Conservation (phyloP, 2,888 invertebrate species). For the Spicauda simplicius region DNA sequence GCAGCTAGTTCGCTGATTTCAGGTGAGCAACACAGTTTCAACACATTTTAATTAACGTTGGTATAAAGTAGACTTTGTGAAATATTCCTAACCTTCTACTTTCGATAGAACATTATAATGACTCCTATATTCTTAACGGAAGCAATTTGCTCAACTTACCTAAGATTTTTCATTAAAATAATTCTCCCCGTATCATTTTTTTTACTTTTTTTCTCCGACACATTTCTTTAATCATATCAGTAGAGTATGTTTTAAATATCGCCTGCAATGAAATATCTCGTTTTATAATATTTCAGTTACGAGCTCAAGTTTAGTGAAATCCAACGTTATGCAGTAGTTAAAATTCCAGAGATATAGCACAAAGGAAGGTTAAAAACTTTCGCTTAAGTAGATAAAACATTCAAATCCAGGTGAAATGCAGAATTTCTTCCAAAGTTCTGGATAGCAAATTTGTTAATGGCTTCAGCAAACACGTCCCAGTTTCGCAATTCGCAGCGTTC, state of each 20-base stretch:
- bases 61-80: too few relatives aligned
- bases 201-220: too few relatives aligned
- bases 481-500: slow-evolving; percentile 25
- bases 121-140: too few relatives aligned
- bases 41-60: too few relatives aligned
- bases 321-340: slow-evolving; percentile 23
- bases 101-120: too few relatives aligned
- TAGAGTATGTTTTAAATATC: slow-evolving; percentile 9
- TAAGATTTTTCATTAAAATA: too few relatives aligned
- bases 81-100: too few relatives aligned
- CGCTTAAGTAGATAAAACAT: slow-evolving; percentile 37
- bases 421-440: slow-evolving; percentile 36
- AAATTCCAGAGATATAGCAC: slow-evolving; percentile 30
- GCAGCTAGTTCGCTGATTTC: too few relatives aligned
- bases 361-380: slow-evolving; percentile 37
- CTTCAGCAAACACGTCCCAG: slow-evolving; percentile 34
- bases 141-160: too few relatives aligned
- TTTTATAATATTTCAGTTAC: slow-evolving; percentile 22
- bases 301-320: slow-evolving; percentile 6
- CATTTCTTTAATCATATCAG: too few relatives aligned
- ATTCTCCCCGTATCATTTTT: too few relatives aligned
- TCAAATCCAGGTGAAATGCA: slow-evolving; percentile 35
- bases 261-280: slow-evolving; percentile 23
- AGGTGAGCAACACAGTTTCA: too few relatives aligned
- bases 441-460: slow-evolving; percentile 37